These are phyloP conservation scores for Neoarius graeffei DNA, from an alignment of 2,113 vertebrate genomes.

Conservation along the genomic window DNA sequence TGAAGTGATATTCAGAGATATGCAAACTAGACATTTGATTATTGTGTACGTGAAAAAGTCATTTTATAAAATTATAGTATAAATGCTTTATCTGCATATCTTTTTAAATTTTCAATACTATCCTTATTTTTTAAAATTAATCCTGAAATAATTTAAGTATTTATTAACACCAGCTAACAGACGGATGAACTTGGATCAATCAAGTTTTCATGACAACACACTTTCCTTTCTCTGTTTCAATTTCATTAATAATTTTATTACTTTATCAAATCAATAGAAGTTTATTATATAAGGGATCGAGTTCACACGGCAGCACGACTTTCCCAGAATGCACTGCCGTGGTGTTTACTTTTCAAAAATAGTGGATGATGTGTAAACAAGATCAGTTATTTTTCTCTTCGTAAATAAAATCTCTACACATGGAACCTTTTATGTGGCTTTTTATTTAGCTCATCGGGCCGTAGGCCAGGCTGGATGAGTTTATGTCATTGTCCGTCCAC, in stretches of 20 bases:
- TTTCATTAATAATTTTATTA: background rate
- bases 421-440: background rate
- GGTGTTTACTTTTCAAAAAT: background rate
- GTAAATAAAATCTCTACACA: background rate
- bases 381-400: background rate
- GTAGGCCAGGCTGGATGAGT: background rate
- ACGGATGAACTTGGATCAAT: background rate
- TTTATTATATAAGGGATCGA: background rate
- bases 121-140: too few species aligned
- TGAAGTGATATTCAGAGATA: background rate
- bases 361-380: background rate
- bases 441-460: too few species aligned
- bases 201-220: too few species aligned
- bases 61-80: background rate
- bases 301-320: background rate
- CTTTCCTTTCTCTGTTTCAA: background rate
- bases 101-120: background rate
- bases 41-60: background rate
- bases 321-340: background rate
- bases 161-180: slow-evolving; percentile 21
- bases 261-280: background rate
- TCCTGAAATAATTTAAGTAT: background rate
- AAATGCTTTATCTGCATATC: background rate
- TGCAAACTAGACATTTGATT: background rate
- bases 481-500: background rate